Evolutionary conservation across 2,888 invertebrate genomes (phyloP), one percentile per base, ranked within the genome.

Genomic region (Drosophila planitibia): DNA sequence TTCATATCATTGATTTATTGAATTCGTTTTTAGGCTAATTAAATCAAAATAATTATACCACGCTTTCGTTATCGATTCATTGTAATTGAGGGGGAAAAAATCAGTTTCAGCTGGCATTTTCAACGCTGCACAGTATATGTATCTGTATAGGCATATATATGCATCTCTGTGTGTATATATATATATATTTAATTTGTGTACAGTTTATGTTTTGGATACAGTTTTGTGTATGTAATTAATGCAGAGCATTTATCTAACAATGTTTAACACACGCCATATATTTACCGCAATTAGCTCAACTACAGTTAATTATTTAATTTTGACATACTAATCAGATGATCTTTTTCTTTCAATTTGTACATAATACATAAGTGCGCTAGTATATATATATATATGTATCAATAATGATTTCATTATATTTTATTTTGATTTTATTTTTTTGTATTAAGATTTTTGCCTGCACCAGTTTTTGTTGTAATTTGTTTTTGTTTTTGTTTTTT

Each of bases 391-490:
- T 66, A 28, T 63, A 28, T 53, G n/a, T 65, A 41, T 68, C 39
- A 54, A 60, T 57, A 41, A 69, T 58, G 55, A 60, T 35, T 59
- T 58, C 52, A 72, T 60, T 72, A 70, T 64, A 60, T 44, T 60
- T 71, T 62, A 22, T 49, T 25, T 41, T 58, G 37, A 52, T 59
- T 73, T 68, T 62, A 41, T 58, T 65, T 66, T 66, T 72, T 47
- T 53, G 63, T 60, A 9, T 57, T 67, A 54, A 58, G 70, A 58
- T 73, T 74, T 81, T 85, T 90, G 85, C 85, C 85, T 85, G 85
- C 85, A 85, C 85, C 85, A 85, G 90, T 85, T 88, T 79, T 73
- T 55, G 63, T 61, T 25, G 53, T 59, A 35, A 28, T 33, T 57
- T 25, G 30, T 62, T 53, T 35, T 61, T 19, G 0, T 58, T 14